These are phyloP conservation scores for Acrobasis repandana DNA, from an alignment of 2,888 invertebrate genomes.

Conservation along the genomic window DNA sequence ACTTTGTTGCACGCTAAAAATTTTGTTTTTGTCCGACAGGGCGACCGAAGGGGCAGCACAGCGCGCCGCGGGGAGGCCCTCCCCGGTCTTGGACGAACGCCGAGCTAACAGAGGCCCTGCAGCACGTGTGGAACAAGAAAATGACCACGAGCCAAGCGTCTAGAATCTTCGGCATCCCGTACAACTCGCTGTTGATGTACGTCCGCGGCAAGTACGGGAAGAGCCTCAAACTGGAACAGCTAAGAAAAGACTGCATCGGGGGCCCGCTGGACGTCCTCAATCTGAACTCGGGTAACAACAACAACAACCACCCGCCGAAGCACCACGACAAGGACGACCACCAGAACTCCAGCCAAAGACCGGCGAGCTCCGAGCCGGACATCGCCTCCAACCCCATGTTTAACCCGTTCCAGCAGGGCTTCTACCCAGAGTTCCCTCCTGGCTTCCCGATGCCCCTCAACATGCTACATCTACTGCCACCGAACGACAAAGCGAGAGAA, in stretches of 20 bases:
- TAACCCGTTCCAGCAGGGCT: slow-evolving; percentile 90
- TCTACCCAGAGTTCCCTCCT: slow-evolving; percentile 91
- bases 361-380: slow-evolving; percentile 87
- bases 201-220: slow-evolving; percentile 97
- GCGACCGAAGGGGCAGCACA: slow-evolving; percentile 95
- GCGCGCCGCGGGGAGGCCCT: slow-evolving; percentile 94
- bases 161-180: slow-evolving; percentile 95
- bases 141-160: slow-evolving; percentile 97
- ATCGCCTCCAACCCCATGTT: slow-evolving; percentile 86
- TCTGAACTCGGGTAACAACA: slow-evolving; percentile 84
- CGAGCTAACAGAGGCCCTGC: slow-evolving; percentile 93
- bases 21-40: slow-evolving; percentile 75
- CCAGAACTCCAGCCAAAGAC: slow-evolving; percentile 77
- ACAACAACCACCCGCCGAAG: slow-evolving; percentile 81
- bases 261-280: slow-evolving; percentile 89
- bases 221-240: slow-evolving; percentile 93
- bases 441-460: slow-evolving; percentile 92
- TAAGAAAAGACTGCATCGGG: slow-evolving; percentile 94
- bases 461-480: slow-evolving; percentile 92
- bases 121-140: slow-evolving; percentile 97
- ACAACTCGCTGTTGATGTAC: slow-evolving; percentile 95
- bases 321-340: slow-evolving; percentile 83
- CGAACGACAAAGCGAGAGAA: slow-evolving; percentile 88
- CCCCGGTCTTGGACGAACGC: slow-evolving; percentile 96
- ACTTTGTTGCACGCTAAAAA: slow-evolving; percentile 30